Evolutionary conservation across 1,140 invertebrate species (phyloP), one percentile per base, ranked within the genome.

Genomic region (Bursaphelenchus mucronatus): DNA sequence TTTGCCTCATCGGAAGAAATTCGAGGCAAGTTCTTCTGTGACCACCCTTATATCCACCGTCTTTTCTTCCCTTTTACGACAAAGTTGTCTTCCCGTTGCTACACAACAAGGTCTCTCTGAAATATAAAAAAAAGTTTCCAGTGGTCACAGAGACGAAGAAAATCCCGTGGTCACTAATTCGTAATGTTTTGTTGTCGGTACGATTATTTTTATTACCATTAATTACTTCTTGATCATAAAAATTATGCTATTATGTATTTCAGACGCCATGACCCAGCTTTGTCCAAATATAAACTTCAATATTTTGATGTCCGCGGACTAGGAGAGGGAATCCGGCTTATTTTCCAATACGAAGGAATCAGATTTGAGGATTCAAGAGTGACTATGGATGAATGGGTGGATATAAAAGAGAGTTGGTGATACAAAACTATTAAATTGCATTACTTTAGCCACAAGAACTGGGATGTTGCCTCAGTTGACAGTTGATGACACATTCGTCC

Each of bases 231-330:
- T 54, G 1, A 54, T 19, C 11, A 21, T 30, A 11, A 1, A 13
- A 54, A 2, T 54, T 59, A 17, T 15, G 30, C 2, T 9, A 30
- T 44, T 39, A 3, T n/a, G n/a, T n/a, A n/a, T 49, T 49, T 19
- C 19, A 49, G 47, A n/a, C 57, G 57, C 30, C 45, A 6, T 30
- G 57, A 59, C 40, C 57, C 57, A 0, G 40, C 6, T 50, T 11
- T 15, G 40, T 59, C 13, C 45, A 39, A 50, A n/a, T 59, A 59
- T 59, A 11, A 13, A 30, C 41, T 59, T 41, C 15, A n/a, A 11
- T 59, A 59, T 50, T 59, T 59, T 59, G 57, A 59, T 44, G 57
- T 59, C 3, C 11, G 57, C 4, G 57, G 57, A 59, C 40, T 59
- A 1, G 57, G 57, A 19, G 40, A 59, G 9, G 40, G 40, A 7